phyloP scores from a whole-genome alignment of 1,140 invertebrate genomes.

The Tribolium madens region DNA sequence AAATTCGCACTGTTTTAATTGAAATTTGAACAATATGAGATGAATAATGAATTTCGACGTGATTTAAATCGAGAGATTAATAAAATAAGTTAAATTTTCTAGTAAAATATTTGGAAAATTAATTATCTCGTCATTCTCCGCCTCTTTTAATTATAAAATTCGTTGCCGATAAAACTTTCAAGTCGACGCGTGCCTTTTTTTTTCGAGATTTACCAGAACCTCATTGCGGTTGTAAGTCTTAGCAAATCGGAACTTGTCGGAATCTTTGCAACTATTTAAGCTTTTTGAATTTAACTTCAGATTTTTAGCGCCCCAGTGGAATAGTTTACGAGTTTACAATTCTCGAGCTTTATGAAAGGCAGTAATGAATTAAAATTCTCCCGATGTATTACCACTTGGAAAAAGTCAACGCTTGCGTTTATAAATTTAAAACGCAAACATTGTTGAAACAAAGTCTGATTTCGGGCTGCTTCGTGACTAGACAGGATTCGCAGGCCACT shows the following conservation, averaged over 20 bases:
- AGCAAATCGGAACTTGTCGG: neutral
- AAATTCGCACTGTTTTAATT: conserved; percentile 28
- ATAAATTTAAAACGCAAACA: conserved; percentile 36
- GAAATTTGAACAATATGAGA: neutral
- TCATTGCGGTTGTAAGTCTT: neutral
- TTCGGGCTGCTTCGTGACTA: conserved; percentile 28
- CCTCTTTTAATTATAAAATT: conserved; percentile 21
- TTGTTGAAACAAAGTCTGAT: conserved; percentile 20
- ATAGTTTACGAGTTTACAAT: conserved; percentile 18
- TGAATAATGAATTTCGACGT: conserved; percentile 9
- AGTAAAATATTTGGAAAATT: conserved; percentile 26
- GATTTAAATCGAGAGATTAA: conserved; percentile 21
- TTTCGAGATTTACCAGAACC: neutral
- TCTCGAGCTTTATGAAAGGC: neutral
- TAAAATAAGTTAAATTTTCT: conserved; percentile 35
- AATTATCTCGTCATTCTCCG: conserved; percentile 24
- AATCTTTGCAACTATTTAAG: conserved; percentile 6
- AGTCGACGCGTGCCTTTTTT: neutral
- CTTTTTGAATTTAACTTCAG: neutral
- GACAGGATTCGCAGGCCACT: conserved; percentile 9
- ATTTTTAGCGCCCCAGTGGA: neutral
- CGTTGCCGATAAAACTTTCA: conserved; percentile 11
- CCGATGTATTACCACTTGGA: neutral
- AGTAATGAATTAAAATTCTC: conserved; percentile 16
- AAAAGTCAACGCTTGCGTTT: conserved; percentile 15